phyloP scores from a whole-genome alignment of 92 coral and sea anemone genomes.

The Ricordea florida region DNA sequence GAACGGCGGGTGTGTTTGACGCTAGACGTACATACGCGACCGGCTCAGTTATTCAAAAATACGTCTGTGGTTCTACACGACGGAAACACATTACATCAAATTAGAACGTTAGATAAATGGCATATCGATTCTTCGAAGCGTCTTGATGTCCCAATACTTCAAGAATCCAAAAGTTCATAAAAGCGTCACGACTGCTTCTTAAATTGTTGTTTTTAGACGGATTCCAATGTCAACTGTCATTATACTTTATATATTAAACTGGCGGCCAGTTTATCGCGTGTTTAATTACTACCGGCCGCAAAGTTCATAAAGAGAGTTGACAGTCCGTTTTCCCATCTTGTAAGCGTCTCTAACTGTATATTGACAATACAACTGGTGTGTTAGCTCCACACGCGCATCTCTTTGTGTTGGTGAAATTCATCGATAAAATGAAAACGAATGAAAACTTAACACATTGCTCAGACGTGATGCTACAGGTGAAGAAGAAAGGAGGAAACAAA shows the following conservation, averaged over 20 bases:
- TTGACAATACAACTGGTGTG: constrained; percentile 11
- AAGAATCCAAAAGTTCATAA: constrained; percentile 27
- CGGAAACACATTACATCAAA: constrained; percentile 40
- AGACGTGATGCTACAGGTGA: constrained; percentile 17
- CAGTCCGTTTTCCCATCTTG: constrained; percentile 9
- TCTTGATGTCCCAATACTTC: constrained; percentile 35
- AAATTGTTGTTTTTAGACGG: constrained; percentile 6
- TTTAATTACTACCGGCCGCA: constrained; percentile 30
- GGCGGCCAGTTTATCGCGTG: constrained; percentile 16
- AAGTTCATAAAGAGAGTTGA: constrained; percentile 35
- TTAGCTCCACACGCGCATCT: constrained; percentile 14
- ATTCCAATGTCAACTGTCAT: constrained; percentile 13
- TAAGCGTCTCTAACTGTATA: constrained; percentile 12
- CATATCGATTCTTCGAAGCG: constrained; percentile 25
- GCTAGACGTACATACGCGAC: constrained; percentile 5
- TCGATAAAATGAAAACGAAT: constrained; percentile 14
- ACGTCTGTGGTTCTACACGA: constrained; percentile 12
- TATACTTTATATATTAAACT: constrained; percentile 15
- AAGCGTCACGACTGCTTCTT: not conserved
- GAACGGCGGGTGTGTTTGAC: constrained; percentile 33
- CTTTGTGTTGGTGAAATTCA: constrained; percentile 5
- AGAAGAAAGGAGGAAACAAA: constrained; percentile 11
- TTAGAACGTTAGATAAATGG: constrained; percentile 48
- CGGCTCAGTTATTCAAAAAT: constrained; percentile 37
- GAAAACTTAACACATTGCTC: constrained; percentile 34